A percentile compares a stretch with the other conserved stretches of the same genome.
Evolutionary conservation across 2,797 vertebrate genomes (phyloP).

Genomic region (Gallinago stenura): DNA sequence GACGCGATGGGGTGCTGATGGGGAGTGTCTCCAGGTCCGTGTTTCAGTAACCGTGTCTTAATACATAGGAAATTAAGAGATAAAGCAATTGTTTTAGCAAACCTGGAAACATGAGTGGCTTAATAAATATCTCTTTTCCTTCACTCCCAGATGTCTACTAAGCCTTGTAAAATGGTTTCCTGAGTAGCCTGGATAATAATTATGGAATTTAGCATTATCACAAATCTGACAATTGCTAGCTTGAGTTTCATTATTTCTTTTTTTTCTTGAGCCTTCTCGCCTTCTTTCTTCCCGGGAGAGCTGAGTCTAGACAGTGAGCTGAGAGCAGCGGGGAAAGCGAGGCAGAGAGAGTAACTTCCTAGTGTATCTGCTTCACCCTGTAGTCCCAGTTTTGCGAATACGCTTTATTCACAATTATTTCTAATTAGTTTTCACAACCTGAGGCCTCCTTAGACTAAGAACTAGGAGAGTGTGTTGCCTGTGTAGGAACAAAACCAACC

Average conservation of each 20-base stretch:
- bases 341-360: neutral
- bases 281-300: neutral
- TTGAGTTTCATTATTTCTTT: neutral
- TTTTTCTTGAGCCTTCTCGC: neutral
- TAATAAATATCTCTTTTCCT: slow-evolving; percentile 50
- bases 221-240: slow-evolving; percentile 39
- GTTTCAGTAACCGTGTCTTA: neutral
- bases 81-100: slow-evolving; percentile 51
- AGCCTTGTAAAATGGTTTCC: slow-evolving; percentile 60
- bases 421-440: neutral
- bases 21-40: neutral
- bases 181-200: slow-evolving; percentile 20
- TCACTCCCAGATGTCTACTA: slow-evolving; percentile 38
- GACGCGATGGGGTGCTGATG: neutral
- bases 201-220: slow-evolving; percentile 42
- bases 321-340: neutral
- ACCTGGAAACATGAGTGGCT: slow-evolving; percentile 40
- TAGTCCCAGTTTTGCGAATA: neutral
- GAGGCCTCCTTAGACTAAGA: neutral
- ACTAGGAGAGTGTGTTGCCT: neutral
- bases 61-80: neutral
- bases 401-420: neutral
- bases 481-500: neutral
- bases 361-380: neutral
- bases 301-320: slow-evolving; percentile 15